A percentile compares a stretch with the other conserved stretches of the same genome.
These are phyloP conservation scores for Meganola albula DNA, from an alignment of 2,888 invertebrate species.

Conservation along the genomic window DNA sequence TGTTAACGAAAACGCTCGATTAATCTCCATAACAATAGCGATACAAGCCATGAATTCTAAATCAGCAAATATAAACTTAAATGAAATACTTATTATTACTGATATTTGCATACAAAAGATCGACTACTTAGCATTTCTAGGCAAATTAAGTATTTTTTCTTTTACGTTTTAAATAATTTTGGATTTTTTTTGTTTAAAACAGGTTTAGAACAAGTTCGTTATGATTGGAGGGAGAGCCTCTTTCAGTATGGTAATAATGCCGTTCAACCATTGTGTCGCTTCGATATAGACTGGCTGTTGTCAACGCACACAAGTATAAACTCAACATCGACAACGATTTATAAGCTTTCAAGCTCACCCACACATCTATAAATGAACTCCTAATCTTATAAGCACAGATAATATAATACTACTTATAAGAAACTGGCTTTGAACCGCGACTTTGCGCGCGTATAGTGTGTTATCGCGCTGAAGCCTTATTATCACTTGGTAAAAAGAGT, in stretches of 20 bases:
- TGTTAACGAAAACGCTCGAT: slow-evolving; percentile 9
- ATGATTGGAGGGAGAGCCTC: too few species aligned
- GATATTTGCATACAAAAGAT: too few species aligned
- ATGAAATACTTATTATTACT: too few species aligned
- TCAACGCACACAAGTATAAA: slow-evolving; percentile 38
- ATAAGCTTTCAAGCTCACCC: slow-evolving; percentile 63
- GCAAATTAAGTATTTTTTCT: neutral
- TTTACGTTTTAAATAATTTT: neutral
- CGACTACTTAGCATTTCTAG: neutral
- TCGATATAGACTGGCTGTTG: slow-evolving; percentile 44
- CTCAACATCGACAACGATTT: slow-evolving; percentile 47
- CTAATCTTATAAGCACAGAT: slow-evolving; percentile 32
- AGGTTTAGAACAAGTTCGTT: slow-evolving; percentile 26
- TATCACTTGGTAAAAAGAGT: too few species aligned
- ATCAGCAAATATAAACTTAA: too few species aligned
- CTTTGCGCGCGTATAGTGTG: too few species aligned
- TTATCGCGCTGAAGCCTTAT: too few species aligned
- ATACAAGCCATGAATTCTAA: neutral
- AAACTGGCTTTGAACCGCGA: too few species aligned
- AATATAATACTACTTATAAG: slow-evolving; percentile 36
- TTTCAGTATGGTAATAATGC: slow-evolving; percentile 48
- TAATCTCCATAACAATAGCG: neutral
- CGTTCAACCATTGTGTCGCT: slow-evolving; percentile 55
- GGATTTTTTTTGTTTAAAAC: neutral
- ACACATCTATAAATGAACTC: slow-evolving; percentile 32